Percentiles rank a stretch among this genome's conserved stretches.
Evolutionary conservation across 2,888 invertebrate genomes (phyloP).

Genomic region (Agriopis aurantiaria): DNA sequence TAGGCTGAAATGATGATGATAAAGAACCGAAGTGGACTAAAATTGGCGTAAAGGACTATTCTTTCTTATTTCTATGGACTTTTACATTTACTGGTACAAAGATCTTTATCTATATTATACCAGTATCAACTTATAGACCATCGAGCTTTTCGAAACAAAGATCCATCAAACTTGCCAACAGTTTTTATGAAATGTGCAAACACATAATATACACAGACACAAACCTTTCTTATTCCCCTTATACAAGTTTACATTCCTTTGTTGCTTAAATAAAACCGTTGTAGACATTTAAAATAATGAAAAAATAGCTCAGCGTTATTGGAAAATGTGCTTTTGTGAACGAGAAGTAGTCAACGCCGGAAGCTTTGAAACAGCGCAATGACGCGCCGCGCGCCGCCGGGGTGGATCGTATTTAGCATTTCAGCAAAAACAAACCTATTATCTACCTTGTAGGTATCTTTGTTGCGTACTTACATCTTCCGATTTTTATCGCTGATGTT

Average conservation of each 20-base stretch:
- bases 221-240: background rate
- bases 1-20: no score
- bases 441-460: background rate
- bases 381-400: background rate
- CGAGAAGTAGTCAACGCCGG: background rate
- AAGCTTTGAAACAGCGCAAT: background rate
- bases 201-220: background rate
- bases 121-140: background rate
- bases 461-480: background rate
- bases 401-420: background rate
- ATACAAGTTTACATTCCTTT: background rate
- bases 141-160: background rate
- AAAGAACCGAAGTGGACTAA: background rate
- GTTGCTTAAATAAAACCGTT: constrained; percentile 3
- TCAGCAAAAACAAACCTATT: background rate
- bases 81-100: no score
- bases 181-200: constrained; percentile 4
- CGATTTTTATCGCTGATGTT: constrained; percentile 12
- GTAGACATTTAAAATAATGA: constrained; percentile 15
- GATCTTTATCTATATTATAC: no score
- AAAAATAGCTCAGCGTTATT: constrained; percentile 9
- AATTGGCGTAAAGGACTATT: background rate
- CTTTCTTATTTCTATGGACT: no score
- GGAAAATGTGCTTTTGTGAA: constrained; percentile 13
- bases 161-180: background rate